phyloP scores from a whole-genome alignment of 2,888 invertebrate genomes.

The Tipula vernalis region DNA sequence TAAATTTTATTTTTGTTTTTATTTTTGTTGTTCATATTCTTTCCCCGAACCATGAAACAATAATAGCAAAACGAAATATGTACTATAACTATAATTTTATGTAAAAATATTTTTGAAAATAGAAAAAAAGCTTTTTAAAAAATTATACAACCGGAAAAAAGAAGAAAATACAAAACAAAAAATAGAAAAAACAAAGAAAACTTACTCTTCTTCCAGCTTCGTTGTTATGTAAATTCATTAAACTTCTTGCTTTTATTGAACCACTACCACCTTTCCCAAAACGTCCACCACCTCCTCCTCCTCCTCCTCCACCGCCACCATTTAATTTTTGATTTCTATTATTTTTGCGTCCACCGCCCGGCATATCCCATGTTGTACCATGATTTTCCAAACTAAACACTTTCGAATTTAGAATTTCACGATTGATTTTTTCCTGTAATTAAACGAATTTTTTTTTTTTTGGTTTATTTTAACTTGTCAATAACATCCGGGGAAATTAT shows the following conservation, averaged over 20 bases:
- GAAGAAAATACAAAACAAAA: not conserved
- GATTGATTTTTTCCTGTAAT: constrained; percentile 34
- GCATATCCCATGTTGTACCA: constrained; percentile 21
- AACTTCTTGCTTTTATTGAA: constrained; percentile 50
- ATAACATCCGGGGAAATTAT: not conserved
- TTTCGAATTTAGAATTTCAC: constrained; percentile 34
- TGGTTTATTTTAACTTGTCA: not conserved
- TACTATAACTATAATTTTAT: not conserved
- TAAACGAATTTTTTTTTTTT: constrained; percentile 16
- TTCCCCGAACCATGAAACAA: not conserved
- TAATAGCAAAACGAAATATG: not conserved
- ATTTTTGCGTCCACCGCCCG: constrained; percentile 14
- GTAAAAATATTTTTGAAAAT: not conserved
- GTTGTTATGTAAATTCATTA: constrained; percentile 98
- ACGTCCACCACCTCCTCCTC: constrained; percentile 18
- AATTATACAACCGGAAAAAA: not conserved
- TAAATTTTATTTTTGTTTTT: not conserved
- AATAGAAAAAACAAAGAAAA: not conserved
- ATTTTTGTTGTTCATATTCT: not conserved
- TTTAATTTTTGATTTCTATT: constrained; percentile 15
- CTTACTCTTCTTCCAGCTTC: constrained; percentile 92
- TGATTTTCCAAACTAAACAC: constrained; percentile 29
- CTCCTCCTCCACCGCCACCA: constrained; percentile 23
- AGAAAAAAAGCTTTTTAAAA: not conserved
- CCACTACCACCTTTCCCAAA: constrained; percentile 18